phyloP scores from a whole-genome alignment of 2,888 invertebrate species.

The Synergus laeviventris region DNA sequence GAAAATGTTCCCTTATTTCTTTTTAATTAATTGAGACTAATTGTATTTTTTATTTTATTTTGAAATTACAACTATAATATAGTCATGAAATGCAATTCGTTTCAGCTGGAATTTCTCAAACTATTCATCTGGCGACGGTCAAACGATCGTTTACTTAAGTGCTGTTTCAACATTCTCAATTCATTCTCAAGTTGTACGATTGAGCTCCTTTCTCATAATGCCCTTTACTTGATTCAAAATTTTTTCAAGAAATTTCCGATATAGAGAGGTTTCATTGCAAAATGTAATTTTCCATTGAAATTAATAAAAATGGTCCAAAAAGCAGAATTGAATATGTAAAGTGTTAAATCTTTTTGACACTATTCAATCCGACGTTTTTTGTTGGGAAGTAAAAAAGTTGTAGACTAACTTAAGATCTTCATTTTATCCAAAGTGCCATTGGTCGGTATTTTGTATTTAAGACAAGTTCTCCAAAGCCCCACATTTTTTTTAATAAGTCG shows the following conservation, averaged over 20 bases:
- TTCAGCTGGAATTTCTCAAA: background rate
- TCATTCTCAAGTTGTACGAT: background rate
- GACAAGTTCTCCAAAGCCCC: constrained; percentile 84
- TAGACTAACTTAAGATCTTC: constrained; percentile 47
- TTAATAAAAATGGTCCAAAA: background rate
- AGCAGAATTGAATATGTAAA: background rate
- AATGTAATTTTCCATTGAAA: background rate
- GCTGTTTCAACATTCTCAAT: constrained; percentile 11
- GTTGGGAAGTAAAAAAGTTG: background rate
- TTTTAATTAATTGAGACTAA: background rate
- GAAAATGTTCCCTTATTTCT: background rate
- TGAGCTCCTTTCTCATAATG: constrained; percentile 6
- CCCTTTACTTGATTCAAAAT: background rate
- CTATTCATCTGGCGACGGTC: constrained; percentile 17
- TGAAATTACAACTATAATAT: background rate
- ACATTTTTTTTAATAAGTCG: constrained; percentile 81
- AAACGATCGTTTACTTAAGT: constrained; percentile 27
- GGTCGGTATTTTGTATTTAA: constrained; percentile 69
- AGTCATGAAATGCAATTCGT: background rate
- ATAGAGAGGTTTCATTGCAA: too few relatives aligned
- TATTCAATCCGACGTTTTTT: background rate
- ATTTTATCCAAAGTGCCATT: constrained; percentile 50
- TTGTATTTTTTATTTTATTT: too few relatives aligned
- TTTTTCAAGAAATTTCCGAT: background rate
- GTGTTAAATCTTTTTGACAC: too few relatives aligned